phyloP scores from a whole-genome alignment of 2,113 vertebrate genomes.

The Azemiops feae region DNA sequence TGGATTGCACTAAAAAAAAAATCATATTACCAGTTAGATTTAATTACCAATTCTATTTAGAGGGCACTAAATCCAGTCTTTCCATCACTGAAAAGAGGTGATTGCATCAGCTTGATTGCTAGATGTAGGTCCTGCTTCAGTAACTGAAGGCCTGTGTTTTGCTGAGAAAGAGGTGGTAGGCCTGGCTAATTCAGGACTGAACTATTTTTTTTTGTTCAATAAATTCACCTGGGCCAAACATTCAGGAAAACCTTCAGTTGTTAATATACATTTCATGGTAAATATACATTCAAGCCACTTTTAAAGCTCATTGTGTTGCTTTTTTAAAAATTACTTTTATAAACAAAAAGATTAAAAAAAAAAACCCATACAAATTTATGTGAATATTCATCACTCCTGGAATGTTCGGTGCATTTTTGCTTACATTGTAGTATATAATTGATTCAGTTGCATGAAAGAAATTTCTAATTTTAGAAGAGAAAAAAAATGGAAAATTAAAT shows the following conservation, averaged over 20 bases:
- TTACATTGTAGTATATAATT: not conserved
- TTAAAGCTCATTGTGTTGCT: not conserved
- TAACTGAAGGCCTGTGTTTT: not conserved
- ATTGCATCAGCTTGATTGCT: not conserved
- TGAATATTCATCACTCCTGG: not conserved
- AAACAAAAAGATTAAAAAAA: not conserved
- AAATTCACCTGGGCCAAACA: not conserved
- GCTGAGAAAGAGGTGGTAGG: not conserved
- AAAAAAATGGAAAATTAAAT: not conserved
- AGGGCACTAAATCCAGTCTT: not conserved
- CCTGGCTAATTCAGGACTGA: not conserved
- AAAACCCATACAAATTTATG: not conserved
- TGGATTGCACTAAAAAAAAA: slow-evolving; percentile 56
- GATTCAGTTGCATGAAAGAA: not conserved
- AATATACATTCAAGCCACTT: not conserved
- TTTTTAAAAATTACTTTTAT: not conserved
- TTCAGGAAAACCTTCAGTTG: not conserved
- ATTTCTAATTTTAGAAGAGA: not conserved
- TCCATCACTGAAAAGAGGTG: not conserved
- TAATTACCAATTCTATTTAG: not conserved
- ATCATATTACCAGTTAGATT: slow-evolving; percentile 44
- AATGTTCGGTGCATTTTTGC: not conserved
- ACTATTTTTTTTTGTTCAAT: not conserved
- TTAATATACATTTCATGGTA: not conserved
- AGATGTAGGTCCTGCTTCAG: not conserved